A percentile compares a stretch with the other conserved stretches of the same genome.
These are phyloP conservation scores for Oncorhynchus clarkii DNA, from an alignment of 2,113 vertebrate species.

Conservation along the genomic window DNA sequence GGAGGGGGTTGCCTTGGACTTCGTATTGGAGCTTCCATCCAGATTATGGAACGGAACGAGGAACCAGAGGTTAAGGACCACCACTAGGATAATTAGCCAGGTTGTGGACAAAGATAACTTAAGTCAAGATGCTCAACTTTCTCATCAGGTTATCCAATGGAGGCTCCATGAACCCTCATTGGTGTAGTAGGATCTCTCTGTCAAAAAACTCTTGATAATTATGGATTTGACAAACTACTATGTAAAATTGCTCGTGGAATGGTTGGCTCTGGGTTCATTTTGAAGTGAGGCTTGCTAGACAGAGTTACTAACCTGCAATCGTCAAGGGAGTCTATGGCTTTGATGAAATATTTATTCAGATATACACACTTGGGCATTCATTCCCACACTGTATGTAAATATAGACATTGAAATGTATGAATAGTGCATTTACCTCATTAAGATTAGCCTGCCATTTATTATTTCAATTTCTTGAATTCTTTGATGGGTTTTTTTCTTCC, in stretches of 20 bases:
- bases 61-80: not conserved
- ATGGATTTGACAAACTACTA: slow-evolving; percentile 19
- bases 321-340: slow-evolving; percentile 15
- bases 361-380: slow-evolving; percentile 12
- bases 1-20: not conserved
- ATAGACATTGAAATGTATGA: slow-evolving; percentile 3
- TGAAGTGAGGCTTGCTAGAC: not conserved
- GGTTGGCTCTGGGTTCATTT: not conserved
- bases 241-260: not conserved
- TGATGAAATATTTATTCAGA: slow-evolving; percentile 30
- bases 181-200: not conserved
- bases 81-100: not conserved
- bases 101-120: not conserved
- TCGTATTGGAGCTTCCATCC: too few relatives aligned
- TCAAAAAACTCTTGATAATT: slow-evolving; percentile 7
- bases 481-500: not conserved
- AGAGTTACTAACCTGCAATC: slow-evolving; percentile 11
- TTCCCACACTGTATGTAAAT: slow-evolving; percentile 22
- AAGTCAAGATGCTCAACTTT: not conserved
- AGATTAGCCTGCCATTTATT: slow-evolving; percentile 6
- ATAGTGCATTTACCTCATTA: slow-evolving; percentile 5
- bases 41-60: too few relatives aligned
- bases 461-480: not conserved
- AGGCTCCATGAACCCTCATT: not conserved
- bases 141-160: not conserved